Evolutionary conservation across 2,797 vertebrate genomes (phyloP), one percentile per base, ranked within the genome.

Genomic region (Gallinago nigripennis): DNA sequence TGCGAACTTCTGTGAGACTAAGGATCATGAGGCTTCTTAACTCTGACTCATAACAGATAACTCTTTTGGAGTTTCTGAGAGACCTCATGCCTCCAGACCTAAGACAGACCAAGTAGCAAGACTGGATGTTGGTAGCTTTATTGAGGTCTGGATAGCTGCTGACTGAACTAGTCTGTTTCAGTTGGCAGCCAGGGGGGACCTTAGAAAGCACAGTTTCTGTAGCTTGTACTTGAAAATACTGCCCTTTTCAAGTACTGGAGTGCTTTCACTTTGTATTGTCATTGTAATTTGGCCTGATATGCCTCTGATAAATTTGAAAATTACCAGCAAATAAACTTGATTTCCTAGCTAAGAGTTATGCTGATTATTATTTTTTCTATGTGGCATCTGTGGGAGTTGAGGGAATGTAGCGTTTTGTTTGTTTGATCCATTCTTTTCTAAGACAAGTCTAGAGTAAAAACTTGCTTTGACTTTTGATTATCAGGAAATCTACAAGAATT

Each of bases 381-480:
- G 33, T 70, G 37, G 9, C 4, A 43, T 78, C 61, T 71, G 45
- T 78, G 57, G 37, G 41, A 88, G 45, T 15, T 68, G n/a, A 75
- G n/a, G 21, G 33, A 80, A 64, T 53, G 41, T 9, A 70, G 30
- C 15, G 30, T 84, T 90, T 80, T 60, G 21, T 65, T 84, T 76
- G 41, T 45, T 88, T 82, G 48, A 7, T 77, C 54, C 18, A 68
- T 96, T 84, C 39, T 82, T 51, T 94, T 88, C 35, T 41, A 61
- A 39, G 31, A 45, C 19, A 65, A 64, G 15, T 51, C 69, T 68
- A 9, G 24, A 64, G 50, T 43, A 90, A 37, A 82, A 90, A 91
- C 24, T 75, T 71, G 69, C 45, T 91, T 91, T 83, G 85, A 57
- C 27, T 91, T 92, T 39, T 78, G 50, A 69, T 95, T 86, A 54